Base-by-base conservation (phyloP, 2,113 vertebrate genomes). In the Gallinago media region DNA sequence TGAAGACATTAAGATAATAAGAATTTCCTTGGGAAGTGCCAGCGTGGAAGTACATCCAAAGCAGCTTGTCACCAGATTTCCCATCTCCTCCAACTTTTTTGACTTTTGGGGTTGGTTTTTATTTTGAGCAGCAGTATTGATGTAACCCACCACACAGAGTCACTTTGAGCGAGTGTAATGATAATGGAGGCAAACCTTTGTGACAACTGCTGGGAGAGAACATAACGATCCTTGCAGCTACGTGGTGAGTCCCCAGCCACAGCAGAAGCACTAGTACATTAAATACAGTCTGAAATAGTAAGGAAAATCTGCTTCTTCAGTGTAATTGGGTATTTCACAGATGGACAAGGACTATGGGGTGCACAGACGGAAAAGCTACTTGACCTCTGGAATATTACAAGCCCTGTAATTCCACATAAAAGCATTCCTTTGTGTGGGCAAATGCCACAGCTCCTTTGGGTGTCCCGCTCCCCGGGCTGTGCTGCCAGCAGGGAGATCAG, bases 361-460 rank as follows among this genome's bases (percentile, higher is more conserved):
- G 14, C 74, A 25, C 61, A 87, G 84, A 78, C 65, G 88, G 74
- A 63, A 95, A 95, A 95, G 73, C 31, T 85, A 38, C 63, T 90
- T 54, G 81, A 91, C 84, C 74, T 91, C 77, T 91, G 54, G 73
- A 95, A 62, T 80, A 93, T 59, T 65, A 61, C 77, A 76, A 83
- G 67, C 74, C 67, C 82, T 93, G 0, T 88, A 93, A 96, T 92
- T 93, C 46, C 32, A 58, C 50, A 74, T 49, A 31, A 58, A 93
- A 88, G 3, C 38, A 34, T 42, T 65, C 12, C 23, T 85, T 74
- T 27, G 58, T 61, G 87, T 73, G 85, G 84, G 76, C 52, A 65
- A 58, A 76, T 5, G 1, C 56, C 17, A 67, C 0, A 67, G 84
- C 74, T 89, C 52, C 78, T 94, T 95, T 92, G 89, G 20, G 32